Percentiles rank a stretch among this genome's conserved stretches.
These are phyloP conservation scores for Acanthopleura granulata DNA, from an alignment of 2,888 invertebrate genomes.

Conservation along the genomic window DNA sequence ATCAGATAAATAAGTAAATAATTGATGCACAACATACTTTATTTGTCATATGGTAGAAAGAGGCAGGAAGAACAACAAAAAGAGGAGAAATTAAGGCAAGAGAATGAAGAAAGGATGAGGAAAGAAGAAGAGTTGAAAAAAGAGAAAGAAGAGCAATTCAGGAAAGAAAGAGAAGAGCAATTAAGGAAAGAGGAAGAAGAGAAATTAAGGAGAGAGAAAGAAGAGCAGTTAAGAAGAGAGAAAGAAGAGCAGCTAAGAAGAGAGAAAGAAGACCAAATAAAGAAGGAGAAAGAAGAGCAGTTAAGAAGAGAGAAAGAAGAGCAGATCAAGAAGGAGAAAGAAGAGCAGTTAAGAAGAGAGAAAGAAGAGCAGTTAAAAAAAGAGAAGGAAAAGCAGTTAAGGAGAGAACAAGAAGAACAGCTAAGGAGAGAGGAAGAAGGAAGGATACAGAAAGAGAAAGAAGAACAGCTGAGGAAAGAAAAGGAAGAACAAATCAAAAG, in stretches of 20 bases:
- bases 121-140: constrained; percentile 25
- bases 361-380: background rate
- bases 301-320: constrained; percentile 23
- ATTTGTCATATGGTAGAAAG: background rate
- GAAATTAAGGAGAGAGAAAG: constrained; percentile 23
- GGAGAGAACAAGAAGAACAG: background rate
- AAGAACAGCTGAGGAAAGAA: constrained; percentile 5
- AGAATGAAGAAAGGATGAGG: background rate
- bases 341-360: background rate
- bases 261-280: constrained; percentile 29
- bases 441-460: constrained; percentile 8
- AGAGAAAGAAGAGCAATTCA: constrained; percentile 23
- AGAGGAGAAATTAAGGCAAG: constrained; percentile 27
- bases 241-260: constrained; percentile 26
- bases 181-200: constrained; percentile 29
- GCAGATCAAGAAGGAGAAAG: background rate
- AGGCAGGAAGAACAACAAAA: constrained; percentile 24
- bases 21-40: background rate
- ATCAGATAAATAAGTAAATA: background rate
- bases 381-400: background rate
- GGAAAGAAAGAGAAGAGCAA: constrained; percentile 33
- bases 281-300: background rate
- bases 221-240: constrained; percentile 26
- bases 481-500: constrained; percentile 17
- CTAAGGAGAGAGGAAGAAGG: background rate